phyloP scores from a whole-genome alignment of 2,888 invertebrate genomes.

The Pardosa pseudoannulata region DNA sequence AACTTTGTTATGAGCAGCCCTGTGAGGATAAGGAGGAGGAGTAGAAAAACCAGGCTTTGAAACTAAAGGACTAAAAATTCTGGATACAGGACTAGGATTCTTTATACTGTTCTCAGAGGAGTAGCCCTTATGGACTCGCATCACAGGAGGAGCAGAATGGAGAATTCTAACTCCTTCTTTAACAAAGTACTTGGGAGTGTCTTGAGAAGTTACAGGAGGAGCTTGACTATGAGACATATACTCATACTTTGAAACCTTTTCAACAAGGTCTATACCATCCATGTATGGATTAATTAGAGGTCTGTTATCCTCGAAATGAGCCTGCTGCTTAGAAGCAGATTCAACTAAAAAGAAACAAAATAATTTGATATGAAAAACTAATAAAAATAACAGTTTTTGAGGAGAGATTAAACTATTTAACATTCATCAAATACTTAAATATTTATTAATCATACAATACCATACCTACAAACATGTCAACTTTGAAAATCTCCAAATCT shows the following conservation, averaged over 20 bases:
- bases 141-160: conserved; percentile 55
- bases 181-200: conserved; percentile 72
- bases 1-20: conserved; percentile 30
- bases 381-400: too few relatives aligned
- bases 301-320: conserved; percentile 10
- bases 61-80: conserved; percentile 49
- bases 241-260: conserved; percentile 88
- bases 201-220: conserved; percentile 68
- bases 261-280: conserved; percentile 82
- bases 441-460: too few relatives aligned
- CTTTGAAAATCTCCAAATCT: too few relatives aligned
- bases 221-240: conserved; percentile 82
- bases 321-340: conserved; percentile 31
- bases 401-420: too few relatives aligned
- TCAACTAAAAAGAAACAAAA: conserved; percentile 42
- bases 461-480: too few relatives aligned
- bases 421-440: too few relatives aligned
- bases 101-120: conserved; percentile 60
- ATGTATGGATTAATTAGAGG: conserved; percentile 33
- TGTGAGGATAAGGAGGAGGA: conserved; percentile 59
- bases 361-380: too few relatives aligned
- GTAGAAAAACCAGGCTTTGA: conserved; percentile 66
- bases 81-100: conserved; percentile 56
- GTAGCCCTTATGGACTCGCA: conserved; percentile 53
- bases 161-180: conserved; percentile 72